A percentile compares a stretch with the other conserved stretches of the same genome.
Conservation (phyloP, 2,888 invertebrate genomes). For the Tinea semifulvella region DNA sequence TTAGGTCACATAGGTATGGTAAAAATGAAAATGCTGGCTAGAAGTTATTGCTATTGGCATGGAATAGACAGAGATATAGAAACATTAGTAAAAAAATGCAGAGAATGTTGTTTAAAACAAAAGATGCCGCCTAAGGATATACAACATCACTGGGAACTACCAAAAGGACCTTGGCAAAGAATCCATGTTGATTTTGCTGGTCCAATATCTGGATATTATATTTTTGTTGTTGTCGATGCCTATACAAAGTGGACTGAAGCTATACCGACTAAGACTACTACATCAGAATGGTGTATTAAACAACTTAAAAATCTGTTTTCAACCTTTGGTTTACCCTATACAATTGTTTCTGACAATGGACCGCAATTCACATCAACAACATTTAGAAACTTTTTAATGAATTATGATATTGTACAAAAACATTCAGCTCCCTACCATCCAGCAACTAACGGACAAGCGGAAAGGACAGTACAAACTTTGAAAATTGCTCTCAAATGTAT, state of each 20-base stretch:
- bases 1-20: too few relatives aligned
- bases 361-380: slow-evolving; percentile 19
- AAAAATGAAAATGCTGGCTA: too few relatives aligned
- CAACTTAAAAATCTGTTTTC: too few relatives aligned
- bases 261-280: slow-evolving; percentile 14
- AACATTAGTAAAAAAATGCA: slow-evolving; percentile 17
- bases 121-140: too few relatives aligned
- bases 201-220: slow-evolving; percentile 17
- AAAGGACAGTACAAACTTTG: slow-evolving; percentile 19
- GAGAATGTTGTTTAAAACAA: too few relatives aligned
- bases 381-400: slow-evolving; percentile 18
- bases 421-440: slow-evolving; percentile 14
- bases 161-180: slow-evolving; percentile 22
- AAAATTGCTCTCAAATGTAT: slow-evolving; percentile 15
- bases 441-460: slow-evolving; percentile 20
- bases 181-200: slow-evolving; percentile 26
- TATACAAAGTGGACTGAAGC: slow-evolving; percentile 16
- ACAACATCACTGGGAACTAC: slow-evolving; percentile 18
- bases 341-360: slow-evolving; percentile 19
- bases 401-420: slow-evolving; percentile 18
- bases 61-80: slow-evolving; percentile 24
- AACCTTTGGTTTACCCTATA: slow-evolving; percentile 15
- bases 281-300: too few relatives aligned
- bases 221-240: slow-evolving; percentile 19
- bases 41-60: too few relatives aligned